Percentiles rank a stretch among this genome's conserved stretches.
These are phyloP conservation scores for Neosilurus mollespiculum DNA, from an alignment of 2,797 vertebrate genomes.

Conservation along the genomic window DNA sequence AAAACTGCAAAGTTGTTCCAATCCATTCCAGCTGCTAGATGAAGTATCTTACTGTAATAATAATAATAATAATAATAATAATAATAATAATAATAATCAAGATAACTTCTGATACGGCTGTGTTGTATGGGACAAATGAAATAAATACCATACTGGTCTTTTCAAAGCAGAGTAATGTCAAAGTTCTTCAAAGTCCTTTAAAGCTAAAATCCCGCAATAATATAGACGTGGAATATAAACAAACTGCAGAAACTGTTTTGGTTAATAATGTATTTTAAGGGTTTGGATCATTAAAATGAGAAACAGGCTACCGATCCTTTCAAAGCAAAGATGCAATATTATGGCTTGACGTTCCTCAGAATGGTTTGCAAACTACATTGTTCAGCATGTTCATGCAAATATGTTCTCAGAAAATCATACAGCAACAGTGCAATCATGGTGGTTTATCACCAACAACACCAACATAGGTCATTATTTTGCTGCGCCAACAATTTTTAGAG, in stretches of 20 bases:
- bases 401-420: too few relatives aligned
- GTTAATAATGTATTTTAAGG: not conserved
- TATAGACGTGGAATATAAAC: not conserved
- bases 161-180: not conserved
- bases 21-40: not conserved
- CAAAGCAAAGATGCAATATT: not conserved
- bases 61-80: not conserved
- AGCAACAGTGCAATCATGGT: too few relatives aligned
- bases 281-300: not conserved
- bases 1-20: slow-evolving; percentile 1
- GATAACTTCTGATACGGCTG: not conserved
- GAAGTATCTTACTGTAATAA: not conserved
- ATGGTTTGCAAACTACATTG: not conserved
- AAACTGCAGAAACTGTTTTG: not conserved
- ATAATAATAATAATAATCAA: too few relatives aligned
- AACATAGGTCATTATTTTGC: too few relatives aligned
- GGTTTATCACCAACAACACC: too few relatives aligned
- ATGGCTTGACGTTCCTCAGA: not conserved
- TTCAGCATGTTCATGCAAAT: not conserved
- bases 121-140: not conserved
- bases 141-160: not conserved
- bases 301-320: not conserved
- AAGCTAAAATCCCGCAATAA: not conserved
- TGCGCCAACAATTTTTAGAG: not conserved
- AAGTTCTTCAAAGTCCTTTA: not conserved